Evolutionary conservation across 1,140 invertebrate species (phyloP), one percentile per base, ranked within the genome.

Genomic region (Gryon sp.): DNA sequence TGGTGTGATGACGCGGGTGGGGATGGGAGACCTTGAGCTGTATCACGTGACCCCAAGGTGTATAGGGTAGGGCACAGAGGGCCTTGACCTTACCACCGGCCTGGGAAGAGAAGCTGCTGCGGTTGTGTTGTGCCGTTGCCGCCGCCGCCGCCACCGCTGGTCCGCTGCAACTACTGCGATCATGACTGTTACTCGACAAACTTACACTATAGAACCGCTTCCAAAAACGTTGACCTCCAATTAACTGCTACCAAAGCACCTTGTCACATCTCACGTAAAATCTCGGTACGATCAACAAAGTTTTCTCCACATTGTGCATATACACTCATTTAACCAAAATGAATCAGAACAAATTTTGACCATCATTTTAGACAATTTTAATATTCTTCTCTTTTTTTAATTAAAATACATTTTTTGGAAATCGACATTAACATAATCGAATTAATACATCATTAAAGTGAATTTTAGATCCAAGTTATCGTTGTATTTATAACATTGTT

Each of bases 1-100:
- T 68, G 30, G 62, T 72, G 32, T 48, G 63, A 53, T 18, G 63
- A 63, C 45, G 55, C 8, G 59, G 65, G 87, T 82, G 82, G 86
- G 86, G 86, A 87, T 88, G 87, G 82, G 83, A 86, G 87, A 88
- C 87, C 87, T 89, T 89, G 87, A 88, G 84, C 77, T 78, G 80
- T 82, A 85, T 87, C 87, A 89, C 86, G 87, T 87, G 87, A 89
- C 83, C 83, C 82, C 73, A 85, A 84, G 84, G 85, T 87, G 86
- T 85, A 86, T 82, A 77, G 84, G 86, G 86, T 83, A 87, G 86
- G 85, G 85, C 84, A 84, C 81, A 70, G 87, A 89, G 87, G 87
- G 87, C 87, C 87, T 89, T 89, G 87, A 88, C 87, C 87, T 89
- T 86, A 74, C 76, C 69, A 66, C 65, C 65, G 70, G 63, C 59